phyloP scores from a whole-genome alignment of 2,888 invertebrate genomes.

The Nephrotoma appendiculata region DNA sequence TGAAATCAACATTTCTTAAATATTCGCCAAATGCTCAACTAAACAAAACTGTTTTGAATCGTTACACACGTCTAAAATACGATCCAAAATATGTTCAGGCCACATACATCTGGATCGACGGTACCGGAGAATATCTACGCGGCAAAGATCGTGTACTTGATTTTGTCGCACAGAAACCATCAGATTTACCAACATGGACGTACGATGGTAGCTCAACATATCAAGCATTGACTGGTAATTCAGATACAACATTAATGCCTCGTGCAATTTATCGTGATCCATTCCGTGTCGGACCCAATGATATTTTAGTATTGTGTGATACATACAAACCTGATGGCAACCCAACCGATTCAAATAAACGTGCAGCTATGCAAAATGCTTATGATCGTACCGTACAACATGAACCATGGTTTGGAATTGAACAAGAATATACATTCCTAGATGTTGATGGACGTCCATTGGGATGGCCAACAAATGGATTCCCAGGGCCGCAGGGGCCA shows the following conservation, averaged over 20 bases:
- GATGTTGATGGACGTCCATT: constrained; percentile 46
- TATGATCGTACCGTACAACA: constrained; percentile 43
- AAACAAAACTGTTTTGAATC: constrained; percentile 53
- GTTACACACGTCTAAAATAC: constrained; percentile 52
- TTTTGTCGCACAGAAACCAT: constrained; percentile 41
- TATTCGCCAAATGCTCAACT: constrained; percentile 69
- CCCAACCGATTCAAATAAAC: constrained; percentile 34
- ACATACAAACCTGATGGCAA: constrained; percentile 47
- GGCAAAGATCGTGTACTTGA: constrained; percentile 55
- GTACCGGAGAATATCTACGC: constrained; percentile 51
- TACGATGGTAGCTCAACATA: constrained; percentile 61
- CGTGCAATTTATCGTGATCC: constrained; percentile 69
- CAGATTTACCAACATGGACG: constrained; percentile 59
- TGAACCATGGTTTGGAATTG: constrained; percentile 60
- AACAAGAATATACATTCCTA: constrained; percentile 45
- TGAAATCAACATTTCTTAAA: constrained; percentile 14
- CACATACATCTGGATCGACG: constrained; percentile 65
- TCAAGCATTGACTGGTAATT: constrained; percentile 47
- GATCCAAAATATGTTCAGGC: constrained; percentile 42
- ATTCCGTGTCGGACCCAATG: constrained; percentile 51
- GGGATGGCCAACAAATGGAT: constrained; percentile 58
- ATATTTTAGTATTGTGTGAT: constrained; percentile 63
- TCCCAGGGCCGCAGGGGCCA: constrained; percentile 56
- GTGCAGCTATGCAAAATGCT: constrained; percentile 35
- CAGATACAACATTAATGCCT: constrained; percentile 62